phyloP scores from a whole-genome alignment of 2,113 vertebrate species.

The Sitta europaea region DNA sequence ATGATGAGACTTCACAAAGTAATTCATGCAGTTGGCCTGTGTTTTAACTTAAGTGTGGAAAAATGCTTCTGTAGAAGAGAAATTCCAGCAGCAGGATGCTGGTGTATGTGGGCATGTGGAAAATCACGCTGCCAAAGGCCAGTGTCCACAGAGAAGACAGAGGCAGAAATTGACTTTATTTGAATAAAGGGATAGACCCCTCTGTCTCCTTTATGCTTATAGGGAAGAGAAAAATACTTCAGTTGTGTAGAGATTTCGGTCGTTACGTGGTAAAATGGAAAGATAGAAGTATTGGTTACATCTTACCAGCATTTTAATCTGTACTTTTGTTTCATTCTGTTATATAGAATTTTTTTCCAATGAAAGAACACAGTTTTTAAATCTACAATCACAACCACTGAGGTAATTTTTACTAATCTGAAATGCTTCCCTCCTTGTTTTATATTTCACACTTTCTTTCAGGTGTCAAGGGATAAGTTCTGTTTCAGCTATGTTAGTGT shows the following conservation, averaged over 20 bases:
- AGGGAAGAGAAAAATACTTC: not conserved
- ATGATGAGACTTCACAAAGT: not conserved
- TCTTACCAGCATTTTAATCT: not conserved
- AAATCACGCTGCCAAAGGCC: not conserved
- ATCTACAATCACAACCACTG: not conserved
- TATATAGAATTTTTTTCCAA: not conserved
- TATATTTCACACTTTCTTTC: not conserved
- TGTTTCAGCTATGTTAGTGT: not conserved
- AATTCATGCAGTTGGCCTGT: not conserved
- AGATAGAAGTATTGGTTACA: not conserved
- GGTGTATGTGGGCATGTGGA: not conserved
- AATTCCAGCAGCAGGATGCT: not conserved
- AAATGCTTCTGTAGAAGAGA: not conserved
- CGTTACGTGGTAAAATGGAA: accelerated
- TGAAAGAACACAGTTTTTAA: not conserved
- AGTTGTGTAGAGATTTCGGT: not conserved
- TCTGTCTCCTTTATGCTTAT: not conserved
- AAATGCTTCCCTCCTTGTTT: not conserved
- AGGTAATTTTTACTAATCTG: not conserved
- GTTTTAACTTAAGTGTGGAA: not conserved
- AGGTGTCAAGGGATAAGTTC: not conserved
- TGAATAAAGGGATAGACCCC: not conserved
- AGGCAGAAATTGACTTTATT: not conserved
- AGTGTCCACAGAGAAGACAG: not conserved
- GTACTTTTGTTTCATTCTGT: not conserved